These are phyloP conservation scores for Tipula helvola DNA, from an alignment of 2,888 invertebrate species.

Conservation along the genomic window DNA sequence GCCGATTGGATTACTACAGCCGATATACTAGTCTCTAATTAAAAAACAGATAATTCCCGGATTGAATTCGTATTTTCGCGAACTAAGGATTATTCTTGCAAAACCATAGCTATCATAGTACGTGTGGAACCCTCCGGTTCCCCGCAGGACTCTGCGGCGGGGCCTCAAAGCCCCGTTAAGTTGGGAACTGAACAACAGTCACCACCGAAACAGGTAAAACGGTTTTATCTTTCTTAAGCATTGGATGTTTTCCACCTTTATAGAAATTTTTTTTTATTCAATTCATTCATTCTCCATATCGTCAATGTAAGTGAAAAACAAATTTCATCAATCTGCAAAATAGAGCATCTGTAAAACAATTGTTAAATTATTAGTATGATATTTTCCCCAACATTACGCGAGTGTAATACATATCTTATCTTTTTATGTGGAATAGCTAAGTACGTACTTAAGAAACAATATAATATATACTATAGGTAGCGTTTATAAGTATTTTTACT, in stretches of 20 bases:
- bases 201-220: conserved; percentile 15
- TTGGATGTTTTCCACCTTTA: not conserved
- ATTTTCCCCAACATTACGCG: too few species aligned
- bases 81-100: not conserved
- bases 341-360: too few species aligned
- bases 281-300: too few species aligned
- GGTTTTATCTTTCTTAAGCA: not conserved
- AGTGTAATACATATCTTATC: too few species aligned
- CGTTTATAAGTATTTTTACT: too few species aligned
- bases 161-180: conserved; percentile 19
- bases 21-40: not conserved
- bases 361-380: too few species aligned
- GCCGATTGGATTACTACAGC: not conserved
- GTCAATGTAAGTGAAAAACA: too few species aligned
- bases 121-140: conserved; percentile 26
- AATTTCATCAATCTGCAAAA: too few species aligned
- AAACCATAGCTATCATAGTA: conserved; percentile 27
- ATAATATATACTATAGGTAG: too few species aligned
- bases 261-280: not conserved
- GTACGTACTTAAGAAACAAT: too few species aligned
- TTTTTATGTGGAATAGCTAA: too few species aligned
- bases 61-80: not conserved
- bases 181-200: conserved; percentile 16
- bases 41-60: not conserved
- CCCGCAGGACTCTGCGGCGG: conserved; percentile 25